Base-by-base conservation (phyloP, 2,113 vertebrate genomes). In the Vulpes ferrilata region DNA sequence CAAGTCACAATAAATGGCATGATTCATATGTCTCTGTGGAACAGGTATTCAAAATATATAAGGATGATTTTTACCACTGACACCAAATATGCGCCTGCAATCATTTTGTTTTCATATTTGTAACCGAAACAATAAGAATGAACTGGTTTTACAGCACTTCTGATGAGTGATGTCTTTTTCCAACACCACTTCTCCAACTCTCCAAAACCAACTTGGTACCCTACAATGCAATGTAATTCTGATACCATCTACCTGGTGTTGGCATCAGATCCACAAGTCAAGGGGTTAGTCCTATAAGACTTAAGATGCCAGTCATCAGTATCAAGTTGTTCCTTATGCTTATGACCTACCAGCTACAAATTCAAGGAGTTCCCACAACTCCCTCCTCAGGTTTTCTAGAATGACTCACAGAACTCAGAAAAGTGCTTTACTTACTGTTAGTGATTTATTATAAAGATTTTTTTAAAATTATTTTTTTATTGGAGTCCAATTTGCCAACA, bases 81-180 rank as follows among this genome's bases (percentile, higher is more conserved):
- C 23, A 69, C 4, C 30, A 74, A 60, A 2, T 9, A 0, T 11
- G 53, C 57, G 0, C 3, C 22, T 16, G 2, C 22, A 32, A 32
- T 27, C 27, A 51, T 80, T 79, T 91, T 11, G 35, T 22, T 69
- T 55, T n/a, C 3, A 15, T 88, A 87, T 79, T 76, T 64, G 74
- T 86, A 76, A 48, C 1, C 22, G 6, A 67, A 87, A 67, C 4
- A 17, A 25, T 76, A 65, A 43, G 83, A 48, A 74, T 12, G 30
- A 59, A 30, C 20, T 81, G 73, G 7, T 65, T 92, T 91, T 62
- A 43, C 22, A 74, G 22, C 17, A 60, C 12, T 88, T 69, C 9
- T 43, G 30, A 62, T 3, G 20, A 38, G 0, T 10, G 0, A 11
- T 84, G 2, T 22, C 20, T 76, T 11, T 51, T 78, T 60, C 27